Evolutionary conservation across 2,888 invertebrate species (phyloP).

Genomic region (Xestia c-nigrum): DNA sequence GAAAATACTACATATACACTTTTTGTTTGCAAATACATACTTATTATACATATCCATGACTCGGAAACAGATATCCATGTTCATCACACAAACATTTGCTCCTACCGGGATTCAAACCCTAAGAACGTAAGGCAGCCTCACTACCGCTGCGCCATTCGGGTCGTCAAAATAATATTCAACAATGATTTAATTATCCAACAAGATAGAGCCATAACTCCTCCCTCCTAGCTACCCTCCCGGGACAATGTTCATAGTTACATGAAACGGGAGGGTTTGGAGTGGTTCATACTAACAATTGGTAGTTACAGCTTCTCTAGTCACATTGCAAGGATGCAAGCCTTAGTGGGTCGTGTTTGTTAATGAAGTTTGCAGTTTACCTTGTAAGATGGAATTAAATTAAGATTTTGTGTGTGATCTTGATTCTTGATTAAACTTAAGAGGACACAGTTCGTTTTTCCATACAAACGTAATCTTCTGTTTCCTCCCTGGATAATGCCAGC

Average conservation of each 20-base stretch:
- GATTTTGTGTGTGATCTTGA: background rate
- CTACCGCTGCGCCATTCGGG: no score
- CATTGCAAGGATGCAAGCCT: background rate
- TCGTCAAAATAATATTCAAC: background rate
- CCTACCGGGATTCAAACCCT: no score
- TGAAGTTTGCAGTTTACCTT: conserved; percentile 8
- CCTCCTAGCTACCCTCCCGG: background rate
- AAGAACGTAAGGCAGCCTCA: no score
- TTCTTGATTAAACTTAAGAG: background rate
- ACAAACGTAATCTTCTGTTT: no score
- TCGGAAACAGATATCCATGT: no score
- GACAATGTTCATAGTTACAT: conserved; percentile 25
- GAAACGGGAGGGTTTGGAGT: conserved; percentile 28
- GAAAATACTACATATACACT: no score
- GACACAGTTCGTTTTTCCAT: no score
- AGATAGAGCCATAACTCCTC: background rate
- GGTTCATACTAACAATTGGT: conserved; percentile 9
- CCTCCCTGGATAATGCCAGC: no score
- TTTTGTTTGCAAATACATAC: no score
- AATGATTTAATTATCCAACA: conserved; percentile 5
- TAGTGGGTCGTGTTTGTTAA: background rate
- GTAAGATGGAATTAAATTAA: conserved; percentile 11
- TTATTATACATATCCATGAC: no score
- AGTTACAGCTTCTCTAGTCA: background rate
- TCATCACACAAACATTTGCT: no score